Percentiles rank a stretch among this genome's conserved stretches.
These are phyloP conservation scores for Esox niger DNA, from an alignment of 2,113 vertebrate genomes.

Conservation along the genomic window DNA sequence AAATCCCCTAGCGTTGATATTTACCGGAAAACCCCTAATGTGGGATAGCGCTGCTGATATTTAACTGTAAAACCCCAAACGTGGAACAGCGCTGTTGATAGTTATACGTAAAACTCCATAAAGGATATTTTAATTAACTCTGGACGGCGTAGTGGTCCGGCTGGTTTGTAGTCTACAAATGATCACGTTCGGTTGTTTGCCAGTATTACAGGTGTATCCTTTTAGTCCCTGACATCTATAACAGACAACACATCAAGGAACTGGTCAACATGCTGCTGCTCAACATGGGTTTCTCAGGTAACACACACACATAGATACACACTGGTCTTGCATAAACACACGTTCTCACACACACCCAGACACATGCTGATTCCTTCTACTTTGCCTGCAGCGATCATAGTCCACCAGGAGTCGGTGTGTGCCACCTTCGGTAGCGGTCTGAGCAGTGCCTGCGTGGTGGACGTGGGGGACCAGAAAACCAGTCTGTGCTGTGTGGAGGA, in stretches of 20 bases:
- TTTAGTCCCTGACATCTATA: constrained; percentile 94
- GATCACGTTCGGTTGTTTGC: constrained; percentile 31
- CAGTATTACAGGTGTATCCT: constrained; percentile 98
- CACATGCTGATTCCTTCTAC: too few species aligned
- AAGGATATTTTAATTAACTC: too few species aligned
- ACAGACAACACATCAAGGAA: constrained; percentile 93
- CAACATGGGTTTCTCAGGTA: constrained; percentile 98
- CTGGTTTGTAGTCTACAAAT: too few species aligned
- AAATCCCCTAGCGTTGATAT: too few species aligned
- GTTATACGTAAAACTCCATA: too few species aligned
- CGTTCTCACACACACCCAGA: too few species aligned
- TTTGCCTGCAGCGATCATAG: constrained; percentile 81
- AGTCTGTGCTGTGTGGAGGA: constrained; percentile 97
- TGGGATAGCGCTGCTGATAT: too few species aligned
- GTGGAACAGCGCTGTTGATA: too few species aligned
- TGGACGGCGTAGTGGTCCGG: too few species aligned
- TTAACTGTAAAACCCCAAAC: too few species aligned
- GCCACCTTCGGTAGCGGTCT: constrained; percentile 93
- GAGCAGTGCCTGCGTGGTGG: constrained; percentile 93
- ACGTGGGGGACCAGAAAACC: constrained; percentile 97
- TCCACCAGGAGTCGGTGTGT: constrained; percentile 96
- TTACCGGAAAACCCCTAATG: too few species aligned
- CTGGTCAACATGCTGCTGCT: constrained; percentile 92
- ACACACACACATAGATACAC: constrained; percentile 4
- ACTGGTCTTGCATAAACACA: too few species aligned